A percentile compares a stretch with the other conserved stretches of the same genome.
These are phyloP conservation scores for Xestoiulus laeticollis DNA, from an alignment of 2,888 invertebrate species.

Conservation along the genomic window DNA sequence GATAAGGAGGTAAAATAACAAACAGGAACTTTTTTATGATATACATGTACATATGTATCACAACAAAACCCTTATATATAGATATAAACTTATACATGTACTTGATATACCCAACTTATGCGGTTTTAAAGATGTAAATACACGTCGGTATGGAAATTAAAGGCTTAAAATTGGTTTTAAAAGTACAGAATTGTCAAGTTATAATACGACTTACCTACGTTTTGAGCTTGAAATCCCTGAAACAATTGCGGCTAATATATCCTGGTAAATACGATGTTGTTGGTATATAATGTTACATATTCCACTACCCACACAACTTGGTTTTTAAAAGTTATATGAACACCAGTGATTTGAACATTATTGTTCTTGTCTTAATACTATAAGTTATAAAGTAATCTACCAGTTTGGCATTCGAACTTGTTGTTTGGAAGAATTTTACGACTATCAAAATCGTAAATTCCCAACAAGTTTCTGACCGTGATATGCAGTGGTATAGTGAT, in stretches of 20 bases:
- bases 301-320: neutral
- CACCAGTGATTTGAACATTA: neutral
- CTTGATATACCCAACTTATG: neutral
- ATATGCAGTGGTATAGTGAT: neutral
- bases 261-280: neutral
- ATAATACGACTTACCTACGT: neutral
- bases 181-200: neutral
- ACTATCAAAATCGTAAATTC: neutral
- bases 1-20: no score
- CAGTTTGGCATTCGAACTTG: neutral
- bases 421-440: neutral
- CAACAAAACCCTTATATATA: no score
- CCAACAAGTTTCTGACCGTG: neutral
- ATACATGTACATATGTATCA: no score
- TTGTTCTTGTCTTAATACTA: neutral
- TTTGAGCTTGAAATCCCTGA: neutral
- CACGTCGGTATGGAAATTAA: neutral
- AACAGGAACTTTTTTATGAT: no score
- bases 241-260: conserved; percentile 21
- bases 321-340: neutral
- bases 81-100: no score
- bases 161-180: neutral
- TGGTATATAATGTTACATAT: neutral
- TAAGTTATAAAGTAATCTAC: neutral
- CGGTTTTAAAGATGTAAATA: neutral